Evolutionary conservation across 1,140 invertebrate genomes (phyloP), one percentile per base, ranked within the genome.

Genomic region (Lepidostoma basale): DNA sequence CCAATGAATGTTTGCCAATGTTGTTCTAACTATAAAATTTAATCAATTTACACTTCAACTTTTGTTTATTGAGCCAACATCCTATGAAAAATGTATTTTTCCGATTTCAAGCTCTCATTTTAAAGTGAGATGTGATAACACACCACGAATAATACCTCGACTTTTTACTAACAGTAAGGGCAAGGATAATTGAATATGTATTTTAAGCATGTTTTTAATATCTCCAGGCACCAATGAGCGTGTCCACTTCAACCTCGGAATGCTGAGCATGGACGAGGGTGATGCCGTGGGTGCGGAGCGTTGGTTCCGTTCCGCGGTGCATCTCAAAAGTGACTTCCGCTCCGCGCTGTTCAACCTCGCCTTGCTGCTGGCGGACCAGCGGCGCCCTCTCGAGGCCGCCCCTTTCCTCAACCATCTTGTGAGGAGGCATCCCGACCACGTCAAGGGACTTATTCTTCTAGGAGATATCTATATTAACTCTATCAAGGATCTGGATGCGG

Each of bases 401-500:
- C 94, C 94, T 0, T 97, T 95, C 78, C 84, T 98, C 0, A 94
- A 96, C 78, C 95, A 96, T 75, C 83, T 98, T 1, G 91, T 98
- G 20, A 87, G 93, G 70, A 89, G 94, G 76, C 92, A 98, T 84
- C 95, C 96, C 0, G 92, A 97, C 78, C 96, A 98, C 77, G 89
- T 95, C 0, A 98, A 98, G 84, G 96, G 95, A 16, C 83, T 97
- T 8, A 97, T 98, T 68, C 83, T 99, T 14, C 83, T 98, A 4
- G 96, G 96, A 12, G 97, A 98, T 77, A 97, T 98, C 74, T 97
- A 97, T 78, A 96, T 98, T 39, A 98, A 98, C 79, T 92, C 92
- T 69, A 91, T 97, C 71, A 97, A 97, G 77, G 95, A 98, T 80
- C 79, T 98, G 74, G 93, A 96, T 76, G 92, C 92, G 0, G 95